Conservation (phyloP, 2,888 invertebrate species). For the Diplolepis rosae region DNA sequence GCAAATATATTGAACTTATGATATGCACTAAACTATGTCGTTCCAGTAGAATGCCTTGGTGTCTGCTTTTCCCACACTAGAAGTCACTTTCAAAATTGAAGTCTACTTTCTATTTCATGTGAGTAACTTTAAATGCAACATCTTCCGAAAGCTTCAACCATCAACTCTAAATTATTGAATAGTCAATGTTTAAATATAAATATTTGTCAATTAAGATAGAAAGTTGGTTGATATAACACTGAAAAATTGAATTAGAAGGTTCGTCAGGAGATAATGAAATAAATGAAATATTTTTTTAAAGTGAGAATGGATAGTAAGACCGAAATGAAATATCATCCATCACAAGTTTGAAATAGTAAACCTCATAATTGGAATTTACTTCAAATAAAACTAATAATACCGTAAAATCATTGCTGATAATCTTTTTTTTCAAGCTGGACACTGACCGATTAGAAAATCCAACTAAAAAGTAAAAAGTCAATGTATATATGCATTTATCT, state of each 20-base stretch:
- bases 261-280: conserved; percentile 5
- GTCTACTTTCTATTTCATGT: not conserved
- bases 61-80: not conserved
- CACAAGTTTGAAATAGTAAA: not conserved
- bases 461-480: conserved; percentile 12
- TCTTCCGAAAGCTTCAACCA: not conserved
- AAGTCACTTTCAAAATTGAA: conserved; percentile 1
- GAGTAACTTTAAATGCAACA: not conserved
- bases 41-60: conserved; percentile 18
- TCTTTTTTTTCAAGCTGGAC: not conserved
- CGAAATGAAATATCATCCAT: not conserved
- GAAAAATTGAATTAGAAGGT: no score
- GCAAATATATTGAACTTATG: conserved; percentile 5
- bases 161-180: no score
- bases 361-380: not conserved
- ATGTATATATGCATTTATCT: conserved; percentile 32
- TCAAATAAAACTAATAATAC: not conserved
- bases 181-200: no score
- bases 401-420: not conserved
- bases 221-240: no score
- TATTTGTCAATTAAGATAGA: no score
- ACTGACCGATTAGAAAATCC: conserved; percentile 19
- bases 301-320: not conserved
- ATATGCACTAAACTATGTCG: conserved; percentile 7
- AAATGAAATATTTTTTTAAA: not conserved